Base-by-base conservation (phyloP, 2,113 vertebrate species). In the Amia ocellicauda region DNA sequence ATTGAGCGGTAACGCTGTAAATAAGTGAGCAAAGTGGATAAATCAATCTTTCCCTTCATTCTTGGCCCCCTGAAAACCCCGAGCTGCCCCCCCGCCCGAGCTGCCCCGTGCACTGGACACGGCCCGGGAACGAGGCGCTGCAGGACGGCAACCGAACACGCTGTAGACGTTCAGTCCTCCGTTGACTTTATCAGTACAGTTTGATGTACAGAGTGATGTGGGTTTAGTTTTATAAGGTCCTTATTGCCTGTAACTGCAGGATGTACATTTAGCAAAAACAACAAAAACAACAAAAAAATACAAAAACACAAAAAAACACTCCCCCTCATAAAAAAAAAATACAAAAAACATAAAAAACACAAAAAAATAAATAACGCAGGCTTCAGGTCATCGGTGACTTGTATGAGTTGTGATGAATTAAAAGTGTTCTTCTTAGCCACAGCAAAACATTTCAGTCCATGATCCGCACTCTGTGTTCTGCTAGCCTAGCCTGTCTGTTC, bases 1-100 rank as follows among this genome's bases (percentile, higher is more conserved):
- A 88, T 82, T 84, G 81, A 83, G 71, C 81, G 78, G 79, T 79
- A 72, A 81, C 81, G 73, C 80, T 82, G 85, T 78, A 80, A 84
- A 76, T 76, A 24, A 16, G 68, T 73, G 76, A 77, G 64, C 55
- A 66, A 60, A 51, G 70, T 75, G 61, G 69, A 66, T 71, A 60
- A 17, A 64, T 66, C 62, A 68, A 69, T 63, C 62, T 64, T 60
- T 63, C 36, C 60, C 69, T 60, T 64, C 36, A 69, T 40, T 41
- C 22, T 61, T 41, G 22, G 58, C 64, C 60, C 64, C 53, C 67
- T 78, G 60, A 67, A 62, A 27, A 68, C 68, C 74, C 67, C 43
- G 49, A 41, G 20, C 31, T 31, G 27, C 22, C 56, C 11, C 59
- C 65, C 50, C 28, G 60, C 54, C 59, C 28, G 80, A 66, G 70